phyloP scores from a whole-genome alignment of 53 echinoderm and acorn worm genomes.

The Zoroaster sp. region DNA sequence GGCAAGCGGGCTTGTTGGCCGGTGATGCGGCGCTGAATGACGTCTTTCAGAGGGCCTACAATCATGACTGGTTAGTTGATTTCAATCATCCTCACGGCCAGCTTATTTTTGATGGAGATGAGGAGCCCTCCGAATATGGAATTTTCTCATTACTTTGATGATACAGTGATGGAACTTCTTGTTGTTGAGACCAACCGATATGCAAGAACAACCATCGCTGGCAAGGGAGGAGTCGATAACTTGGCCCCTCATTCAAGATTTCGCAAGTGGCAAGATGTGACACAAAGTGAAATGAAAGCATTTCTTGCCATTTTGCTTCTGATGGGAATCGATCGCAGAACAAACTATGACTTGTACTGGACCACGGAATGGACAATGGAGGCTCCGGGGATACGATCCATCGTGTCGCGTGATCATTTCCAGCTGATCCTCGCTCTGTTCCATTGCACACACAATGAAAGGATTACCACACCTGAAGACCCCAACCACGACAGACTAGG shows the following conservation, averaged over 20 bases:
- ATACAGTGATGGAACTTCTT: neutral
- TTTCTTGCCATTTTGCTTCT: neutral
- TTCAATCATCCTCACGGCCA: too few relatives aligned
- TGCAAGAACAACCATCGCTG: neutral
- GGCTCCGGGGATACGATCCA: neutral
- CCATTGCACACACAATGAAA: neutral
- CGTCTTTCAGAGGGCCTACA: too few relatives aligned
- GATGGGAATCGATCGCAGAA: neutral
- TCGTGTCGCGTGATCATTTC: neutral
- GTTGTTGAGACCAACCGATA: neutral
- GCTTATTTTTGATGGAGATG: neutral
- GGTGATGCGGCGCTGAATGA: neutral
- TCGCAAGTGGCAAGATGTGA: neutral
- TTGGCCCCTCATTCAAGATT: neutral
- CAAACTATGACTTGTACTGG: slow-evolving; percentile 15
- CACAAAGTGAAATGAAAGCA: neutral
- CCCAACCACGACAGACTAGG: neutral
- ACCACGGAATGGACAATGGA: slow-evolving; percentile 22
- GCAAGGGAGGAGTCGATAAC: neutral
- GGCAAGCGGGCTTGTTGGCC: neutral
- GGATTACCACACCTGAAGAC: neutral
- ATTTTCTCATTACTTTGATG: neutral
- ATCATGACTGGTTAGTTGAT: too few relatives aligned
- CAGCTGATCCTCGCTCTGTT: neutral
- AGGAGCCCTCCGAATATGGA: neutral